Conservation (phyloP, 2,113 vertebrate species). For the Heliornis fulica region DNA sequence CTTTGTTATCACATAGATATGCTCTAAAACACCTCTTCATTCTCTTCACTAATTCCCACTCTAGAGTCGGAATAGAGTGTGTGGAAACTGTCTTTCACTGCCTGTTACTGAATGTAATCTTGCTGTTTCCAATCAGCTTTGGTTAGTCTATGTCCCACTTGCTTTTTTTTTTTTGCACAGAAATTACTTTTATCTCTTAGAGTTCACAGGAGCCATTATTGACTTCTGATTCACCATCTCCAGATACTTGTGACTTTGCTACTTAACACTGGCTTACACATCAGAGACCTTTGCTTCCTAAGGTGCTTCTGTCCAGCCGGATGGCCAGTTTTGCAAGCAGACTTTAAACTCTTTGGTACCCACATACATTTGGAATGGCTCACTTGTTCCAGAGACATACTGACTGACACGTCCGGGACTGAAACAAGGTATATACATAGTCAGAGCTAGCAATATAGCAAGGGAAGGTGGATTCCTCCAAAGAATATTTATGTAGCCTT, state of each 20-base stretch:
- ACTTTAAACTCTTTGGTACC: background rate
- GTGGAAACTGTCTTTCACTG: background rate
- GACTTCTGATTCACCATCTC: background rate
- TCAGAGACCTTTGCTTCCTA: background rate
- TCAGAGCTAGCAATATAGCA: background rate
- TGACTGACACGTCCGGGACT: background rate
- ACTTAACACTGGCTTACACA: background rate
- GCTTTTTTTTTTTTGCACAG: background rate
- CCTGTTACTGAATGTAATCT: background rate
- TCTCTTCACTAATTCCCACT: background rate
- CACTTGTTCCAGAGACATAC: accelerated
- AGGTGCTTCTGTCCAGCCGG: background rate
- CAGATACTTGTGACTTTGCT: background rate
- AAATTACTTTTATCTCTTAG: background rate
- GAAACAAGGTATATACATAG: background rate
- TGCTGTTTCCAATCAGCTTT: background rate
- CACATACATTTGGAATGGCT: background rate
- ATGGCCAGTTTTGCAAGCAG: background rate
- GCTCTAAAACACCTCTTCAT: background rate
- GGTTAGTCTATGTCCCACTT: background rate
- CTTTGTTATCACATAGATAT: background rate
- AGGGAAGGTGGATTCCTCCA: background rate
- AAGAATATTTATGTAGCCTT: background rate
- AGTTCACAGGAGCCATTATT: background rate
- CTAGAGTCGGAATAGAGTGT: too few relatives aligned